Conservation (phyloP, 2,888 invertebrate species). For the Acrobasis suavella region DNA sequence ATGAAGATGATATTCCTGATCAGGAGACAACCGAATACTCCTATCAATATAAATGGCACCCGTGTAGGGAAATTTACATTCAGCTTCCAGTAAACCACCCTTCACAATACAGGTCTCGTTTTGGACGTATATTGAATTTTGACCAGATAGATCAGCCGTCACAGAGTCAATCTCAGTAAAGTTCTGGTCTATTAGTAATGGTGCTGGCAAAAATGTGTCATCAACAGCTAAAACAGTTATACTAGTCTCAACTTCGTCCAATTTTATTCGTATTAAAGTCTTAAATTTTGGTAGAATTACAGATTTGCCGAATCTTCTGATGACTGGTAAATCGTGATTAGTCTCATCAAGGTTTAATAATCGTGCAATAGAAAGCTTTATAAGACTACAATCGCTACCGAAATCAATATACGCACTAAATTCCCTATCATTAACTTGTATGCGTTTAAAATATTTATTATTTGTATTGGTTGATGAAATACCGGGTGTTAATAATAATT, state of each 20-base stretch:
- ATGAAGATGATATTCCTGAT: neutral
- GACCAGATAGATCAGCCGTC: neutral
- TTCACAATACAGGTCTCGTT: neutral
- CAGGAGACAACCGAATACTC: neutral
- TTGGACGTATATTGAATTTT: neutral
- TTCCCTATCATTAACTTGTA: neutral
- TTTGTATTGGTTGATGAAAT: neutral
- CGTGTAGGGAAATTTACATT: neutral
- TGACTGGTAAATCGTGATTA: neutral
- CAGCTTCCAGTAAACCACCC: neutral
- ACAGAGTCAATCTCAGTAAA: neutral
- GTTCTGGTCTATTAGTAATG: neutral
- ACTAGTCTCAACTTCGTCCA: neutral
- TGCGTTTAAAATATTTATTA: too few species aligned
- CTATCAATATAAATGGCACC: neutral
- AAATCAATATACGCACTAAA: constrained; percentile 1
- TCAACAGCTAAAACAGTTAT: constrained; percentile 14
- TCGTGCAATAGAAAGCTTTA: neutral
- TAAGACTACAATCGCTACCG: neutral
- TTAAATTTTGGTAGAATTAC: neutral
- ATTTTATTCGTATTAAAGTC: neutral
- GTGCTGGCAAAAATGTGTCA: neutral
- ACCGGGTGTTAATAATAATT: too few species aligned
- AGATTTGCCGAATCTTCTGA: neutral
- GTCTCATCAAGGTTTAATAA: neutral